A percentile compares a stretch with the other conserved stretches of the same genome.
Conservation (phyloP, 1,140 invertebrate genomes). For the Lordiphosa mommai region DNA sequence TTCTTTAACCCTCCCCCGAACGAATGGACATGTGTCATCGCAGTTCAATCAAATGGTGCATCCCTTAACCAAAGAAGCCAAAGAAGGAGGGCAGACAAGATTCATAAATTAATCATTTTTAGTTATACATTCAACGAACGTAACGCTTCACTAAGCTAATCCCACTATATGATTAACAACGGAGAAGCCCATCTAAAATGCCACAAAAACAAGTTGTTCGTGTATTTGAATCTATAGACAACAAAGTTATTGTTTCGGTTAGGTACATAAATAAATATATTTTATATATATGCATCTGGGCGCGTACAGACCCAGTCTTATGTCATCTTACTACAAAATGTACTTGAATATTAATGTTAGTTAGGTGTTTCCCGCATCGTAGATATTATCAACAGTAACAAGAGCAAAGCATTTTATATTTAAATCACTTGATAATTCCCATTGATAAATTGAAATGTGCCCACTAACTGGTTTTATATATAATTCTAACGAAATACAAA, state of each 20-base stretch:
- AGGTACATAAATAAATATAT: conserved; percentile 2
- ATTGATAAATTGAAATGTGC: not conserved
- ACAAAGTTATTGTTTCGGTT: not conserved
- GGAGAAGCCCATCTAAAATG: not conserved
- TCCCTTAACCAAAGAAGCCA: conserved; percentile 30
- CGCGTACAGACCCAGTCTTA: not conserved
- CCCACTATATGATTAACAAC: not conserved
- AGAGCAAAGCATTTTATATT: not conserved
- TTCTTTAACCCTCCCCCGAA: conserved; percentile 35
- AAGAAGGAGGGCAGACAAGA: conserved; percentile 10
- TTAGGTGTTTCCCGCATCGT: conserved; percentile 8
- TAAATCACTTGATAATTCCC: conserved; percentile 18
- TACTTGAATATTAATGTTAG: not conserved
- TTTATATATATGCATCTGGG: not conserved
- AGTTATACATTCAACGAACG: not conserved
- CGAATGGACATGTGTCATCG: conserved; percentile 12
- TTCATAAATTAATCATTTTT: conserved; percentile 13
- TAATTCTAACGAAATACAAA: not conserved
- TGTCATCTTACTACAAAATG: not conserved
- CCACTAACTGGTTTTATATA: not conserved
- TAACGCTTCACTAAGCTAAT: not conserved
- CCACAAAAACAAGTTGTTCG: conserved; percentile 1
- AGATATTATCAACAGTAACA: not conserved
- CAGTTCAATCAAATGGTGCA: conserved; percentile 28
- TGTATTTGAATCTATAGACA: not conserved